Base-by-base conservation (phyloP, 2,113 vertebrate genomes). In the Odontesthes bonariensis region DNA sequence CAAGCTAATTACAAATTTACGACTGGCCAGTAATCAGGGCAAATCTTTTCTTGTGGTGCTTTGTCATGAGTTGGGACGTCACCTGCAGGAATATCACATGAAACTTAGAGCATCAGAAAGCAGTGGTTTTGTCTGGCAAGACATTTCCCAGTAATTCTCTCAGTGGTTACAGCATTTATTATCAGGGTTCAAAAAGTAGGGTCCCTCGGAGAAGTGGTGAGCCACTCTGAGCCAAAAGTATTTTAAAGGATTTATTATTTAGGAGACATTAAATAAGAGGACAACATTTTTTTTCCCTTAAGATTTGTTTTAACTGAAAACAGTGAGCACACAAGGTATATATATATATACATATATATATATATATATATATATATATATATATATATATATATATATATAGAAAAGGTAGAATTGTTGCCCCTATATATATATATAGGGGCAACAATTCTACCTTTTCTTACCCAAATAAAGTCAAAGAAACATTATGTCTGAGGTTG, bases 1-100 rank as follows among this genome's bases (percentile, higher is more conserved):
- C 23, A 55, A 66, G 62, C 56, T 68, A 58, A 85, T 86, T 86
- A 82, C 61, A 77, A 79, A 84, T 81, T 47, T 69, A 58, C 31
- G n/a, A 81, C 62, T 76, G 75, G 52, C 47, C 13, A 60, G 66
- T 74, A 69, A 62, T 80, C 57, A 61, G 32, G 55, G 52, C 35
- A 7, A 44, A 65, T 60, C 42, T 71, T 42, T 70, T 73, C 27
- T 57, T 71, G 79, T 70, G 47, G 38, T 13, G 13, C 64, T 51
- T 38, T 42, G 5, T 31, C 22, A 6, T 22, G 65, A 57, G 47
- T 19, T 32, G 13, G 11, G 55, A 56, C 20, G 56, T 78, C 57
- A 78, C 74, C 74, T 83, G 79, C 58, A 70, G 62, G 20, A 33
- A 70, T 16, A 49, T 8, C 35, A 19, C n/a, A 20, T 46, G 11